Base-by-base conservation (phyloP, 1,140 invertebrate species). In the Mycetomoellerius zeteki region DNA sequence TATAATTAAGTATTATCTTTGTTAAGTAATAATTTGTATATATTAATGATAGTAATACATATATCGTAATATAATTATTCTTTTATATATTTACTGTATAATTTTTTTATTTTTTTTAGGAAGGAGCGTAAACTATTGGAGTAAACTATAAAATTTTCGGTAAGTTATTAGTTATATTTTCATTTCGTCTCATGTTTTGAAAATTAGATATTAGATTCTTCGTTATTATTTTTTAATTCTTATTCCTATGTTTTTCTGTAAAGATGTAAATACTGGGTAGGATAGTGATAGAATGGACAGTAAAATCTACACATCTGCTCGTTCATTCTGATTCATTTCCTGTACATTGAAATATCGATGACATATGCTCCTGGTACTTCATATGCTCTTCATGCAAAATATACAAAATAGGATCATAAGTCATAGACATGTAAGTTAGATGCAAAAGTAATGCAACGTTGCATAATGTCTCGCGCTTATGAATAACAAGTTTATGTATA, bases 261-360 rank as follows among this genome's bases (percentile, higher is more conserved):
- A 58, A 58, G 12, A 19, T 43, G 43, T 54, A 72, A 81, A 64
- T 21, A 19, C 16, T 30, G 19, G 43, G 43, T 54, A 27, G 14
- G 21, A n/a, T 33, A 24, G 21, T 47, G 21, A 43, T 37, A 47
- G 6, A 84, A 60, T 19, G 19, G 24, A 1, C 21, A 69, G 7
- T 80, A 80, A 72, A 54, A 43, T 64, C 60, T 47, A 47, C 27
- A 89, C 88, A 87, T 87, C 85, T 90, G 88, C 52, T 64, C 50
- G 24, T 19, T 0, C 56, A 60, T 80, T 86, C 33, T 85, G 78
- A 86, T 72, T 86, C 77, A 60, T 37, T 87, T 90, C 78, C 88
- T 81, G 84, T 19, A 81, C 19, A 37, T 69, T 47, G 8, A 58
- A 47, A 54, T 62, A 75, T 85, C 54, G 30, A 50, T 90, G 19